Conservation (phyloP, 2,888 invertebrate genomes). For the Diadromus collaris region DNA sequence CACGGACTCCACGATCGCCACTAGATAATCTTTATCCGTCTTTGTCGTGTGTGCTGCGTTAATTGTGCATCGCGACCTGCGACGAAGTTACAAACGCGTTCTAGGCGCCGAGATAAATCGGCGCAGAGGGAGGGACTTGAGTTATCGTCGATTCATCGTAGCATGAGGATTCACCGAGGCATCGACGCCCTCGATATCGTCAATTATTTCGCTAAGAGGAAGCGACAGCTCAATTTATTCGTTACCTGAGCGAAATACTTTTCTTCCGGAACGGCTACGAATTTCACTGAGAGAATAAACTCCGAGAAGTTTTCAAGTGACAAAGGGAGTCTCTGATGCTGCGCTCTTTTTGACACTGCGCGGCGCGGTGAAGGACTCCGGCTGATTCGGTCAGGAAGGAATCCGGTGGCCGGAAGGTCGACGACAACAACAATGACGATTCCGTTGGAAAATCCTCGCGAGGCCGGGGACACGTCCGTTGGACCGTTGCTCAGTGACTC, state of each 20-base stretch:
- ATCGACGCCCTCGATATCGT: background rate
- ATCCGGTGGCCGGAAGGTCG: background rate
- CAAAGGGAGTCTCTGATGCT: constrained; percentile 6
- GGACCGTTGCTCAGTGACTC: constrained; percentile 16
- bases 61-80: background rate
- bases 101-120: constrained; percentile 27
- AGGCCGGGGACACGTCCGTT: constrained; percentile 21
- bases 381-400: constrained; percentile 4
- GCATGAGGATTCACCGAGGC: constrained; percentile 50
- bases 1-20: background rate
- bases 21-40: background rate
- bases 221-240: background rate
- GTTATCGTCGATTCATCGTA: constrained; percentile 55
- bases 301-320: background rate
- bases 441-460: constrained; percentile 38
- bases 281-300: background rate
- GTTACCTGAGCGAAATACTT: background rate
- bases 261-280: background rate
- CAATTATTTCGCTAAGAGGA: background rate
- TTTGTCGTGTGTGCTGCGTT: background rate
- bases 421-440: constrained; percentile 57
- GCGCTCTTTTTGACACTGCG: background rate
- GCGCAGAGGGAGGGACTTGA: constrained; percentile 49
- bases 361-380: constrained; percentile 20
- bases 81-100: constrained; percentile 18